phyloP scores from a whole-genome alignment of 2,888 invertebrate genomes.

The Tipula vernalis region DNA sequence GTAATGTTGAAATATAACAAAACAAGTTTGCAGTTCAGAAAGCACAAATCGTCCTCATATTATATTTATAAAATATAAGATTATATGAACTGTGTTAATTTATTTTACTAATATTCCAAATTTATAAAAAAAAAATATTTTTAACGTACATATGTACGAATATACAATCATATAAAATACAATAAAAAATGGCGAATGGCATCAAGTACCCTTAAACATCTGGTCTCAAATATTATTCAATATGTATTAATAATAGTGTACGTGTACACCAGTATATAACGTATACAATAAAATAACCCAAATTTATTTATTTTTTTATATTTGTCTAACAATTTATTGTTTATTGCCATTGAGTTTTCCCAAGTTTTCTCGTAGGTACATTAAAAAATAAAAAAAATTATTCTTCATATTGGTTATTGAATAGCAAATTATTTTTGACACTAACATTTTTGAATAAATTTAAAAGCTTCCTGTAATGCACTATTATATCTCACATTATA shows the following conservation, averaged over 20 bases:
- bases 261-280: neutral
- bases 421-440: neutral
- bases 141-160: neutral
- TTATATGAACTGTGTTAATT: neutral
- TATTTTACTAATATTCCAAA: neutral
- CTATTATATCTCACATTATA: neutral
- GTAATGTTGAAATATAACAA: neutral
- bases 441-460: neutral
- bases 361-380: neutral
- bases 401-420: neutral
- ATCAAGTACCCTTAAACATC: slow-evolving; percentile 9
- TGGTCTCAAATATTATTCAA: neutral
- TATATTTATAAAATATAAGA: neutral
- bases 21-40: neutral
- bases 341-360: neutral
- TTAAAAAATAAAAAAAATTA: neutral
- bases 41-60: neutral
- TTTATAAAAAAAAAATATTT: neutral
- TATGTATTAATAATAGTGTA: neutral
- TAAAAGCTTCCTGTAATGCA: neutral
- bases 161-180: neutral
- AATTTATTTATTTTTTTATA: neutral
- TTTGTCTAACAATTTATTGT: neutral
- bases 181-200: slow-evolving; percentile 9
- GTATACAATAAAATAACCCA: neutral